A percentile compares a stretch with the other conserved stretches of the same genome.
phyloP scores from a whole-genome alignment of 2,113 vertebrate genomes.

The Tinamus guttatus region DNA sequence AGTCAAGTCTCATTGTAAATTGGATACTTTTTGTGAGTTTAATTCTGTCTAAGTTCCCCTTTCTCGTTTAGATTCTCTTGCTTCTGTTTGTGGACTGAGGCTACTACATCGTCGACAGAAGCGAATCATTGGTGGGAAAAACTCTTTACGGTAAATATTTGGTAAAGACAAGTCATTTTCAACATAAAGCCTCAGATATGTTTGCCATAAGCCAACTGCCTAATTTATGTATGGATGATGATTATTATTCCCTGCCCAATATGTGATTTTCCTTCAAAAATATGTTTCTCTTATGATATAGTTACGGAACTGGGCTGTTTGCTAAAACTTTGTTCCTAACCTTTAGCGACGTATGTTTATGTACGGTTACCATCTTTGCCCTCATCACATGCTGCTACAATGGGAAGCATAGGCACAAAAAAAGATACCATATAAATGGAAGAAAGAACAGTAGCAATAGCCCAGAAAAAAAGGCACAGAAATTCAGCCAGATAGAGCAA shows the following conservation, averaged over 20 bases:
- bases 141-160: conserved; percentile 91
- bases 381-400: not conserved
- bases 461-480: not conserved
- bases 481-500: not conserved
- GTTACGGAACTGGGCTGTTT: not conserved
- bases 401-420: not conserved
- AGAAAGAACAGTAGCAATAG: not conserved
- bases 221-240: not conserved
- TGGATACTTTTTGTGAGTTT: not conserved
- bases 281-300: not conserved
- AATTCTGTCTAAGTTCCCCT: not conserved
- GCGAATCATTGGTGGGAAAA: conserved; percentile 94
- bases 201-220: not conserved
- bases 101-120: conserved; percentile 90
- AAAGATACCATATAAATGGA: not conserved
- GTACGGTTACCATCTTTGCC: not conserved
- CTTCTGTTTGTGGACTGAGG: conserved; percentile 88
- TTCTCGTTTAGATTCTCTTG: conserved; percentile 80
- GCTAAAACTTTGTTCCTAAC: not conserved
- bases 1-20: not conserved
- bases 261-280: not conserved
- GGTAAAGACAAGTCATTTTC: not conserved
- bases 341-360: not conserved
- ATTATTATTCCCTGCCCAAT: not conserved
- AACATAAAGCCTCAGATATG: not conserved